These are phyloP conservation scores for Rynchops niger DNA, from an alignment of 2,113 vertebrate genomes.

Conservation along the genomic window DNA sequence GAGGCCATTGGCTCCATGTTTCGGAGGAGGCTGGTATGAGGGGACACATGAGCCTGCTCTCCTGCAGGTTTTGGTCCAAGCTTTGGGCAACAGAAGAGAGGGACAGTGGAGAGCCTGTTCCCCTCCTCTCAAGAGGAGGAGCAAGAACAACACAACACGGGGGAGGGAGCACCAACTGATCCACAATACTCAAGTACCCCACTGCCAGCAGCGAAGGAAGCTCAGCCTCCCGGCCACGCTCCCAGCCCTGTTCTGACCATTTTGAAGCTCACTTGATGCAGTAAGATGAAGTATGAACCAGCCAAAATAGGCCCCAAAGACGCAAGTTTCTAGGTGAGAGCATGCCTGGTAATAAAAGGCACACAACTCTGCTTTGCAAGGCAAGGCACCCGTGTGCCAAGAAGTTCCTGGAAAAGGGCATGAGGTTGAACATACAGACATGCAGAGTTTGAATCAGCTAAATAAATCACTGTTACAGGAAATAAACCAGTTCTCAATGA, in stretches of 20 bases:
- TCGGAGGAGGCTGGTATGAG: neutral
- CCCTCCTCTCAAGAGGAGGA: neutral
- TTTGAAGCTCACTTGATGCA: neutral
- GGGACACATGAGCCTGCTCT: neutral
- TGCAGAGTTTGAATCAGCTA: neutral
- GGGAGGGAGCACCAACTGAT: neutral
- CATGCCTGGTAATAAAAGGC: neutral
- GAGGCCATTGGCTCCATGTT: neutral
- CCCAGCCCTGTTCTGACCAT: neutral
- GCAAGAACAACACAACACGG: rapidly evolving
- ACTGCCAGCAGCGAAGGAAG: neutral
- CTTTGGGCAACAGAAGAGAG: neutral
- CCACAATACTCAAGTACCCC: rapidly evolving
- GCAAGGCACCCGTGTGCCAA: neutral
- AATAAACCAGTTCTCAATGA: neutral
- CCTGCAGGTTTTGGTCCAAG: neutral
- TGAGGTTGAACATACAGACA: neutral
- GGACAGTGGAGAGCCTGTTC: neutral
- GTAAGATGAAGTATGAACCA: neutral
- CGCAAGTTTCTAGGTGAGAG: neutral
- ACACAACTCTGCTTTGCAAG: neutral
- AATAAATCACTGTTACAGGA: neutral
- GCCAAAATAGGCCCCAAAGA: neutral
- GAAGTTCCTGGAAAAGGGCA: neutral
- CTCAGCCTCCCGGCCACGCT: neutral